These are phyloP conservation scores for Saccopteryx bilineata DNA, from an alignment of 2,113 vertebrate species.

Conservation along the genomic window DNA sequence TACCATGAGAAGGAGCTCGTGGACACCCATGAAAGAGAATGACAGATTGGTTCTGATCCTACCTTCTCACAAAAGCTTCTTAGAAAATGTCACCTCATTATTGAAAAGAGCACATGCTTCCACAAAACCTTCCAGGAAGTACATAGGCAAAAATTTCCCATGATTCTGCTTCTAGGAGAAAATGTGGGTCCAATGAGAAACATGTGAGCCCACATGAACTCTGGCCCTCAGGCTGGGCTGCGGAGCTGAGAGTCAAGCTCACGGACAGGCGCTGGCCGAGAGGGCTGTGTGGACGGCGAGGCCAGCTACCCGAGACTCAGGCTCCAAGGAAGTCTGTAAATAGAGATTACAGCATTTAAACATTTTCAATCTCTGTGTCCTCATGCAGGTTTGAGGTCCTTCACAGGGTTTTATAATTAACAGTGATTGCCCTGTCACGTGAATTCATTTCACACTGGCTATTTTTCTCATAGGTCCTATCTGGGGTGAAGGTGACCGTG, in stretches of 20 bases:
- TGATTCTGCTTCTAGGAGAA: slow-evolving; percentile 8
- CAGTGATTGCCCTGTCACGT: background rate
- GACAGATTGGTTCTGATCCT: background rate
- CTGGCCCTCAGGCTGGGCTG: too few species aligned
- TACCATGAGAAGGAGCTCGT: background rate
- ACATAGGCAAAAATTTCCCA: background rate
- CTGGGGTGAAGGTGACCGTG: background rate
- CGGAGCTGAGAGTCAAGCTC: background rate
- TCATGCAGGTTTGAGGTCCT: background rate
- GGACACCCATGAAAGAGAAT: background rate
- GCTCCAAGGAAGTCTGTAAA: background rate
- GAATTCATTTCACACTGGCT: background rate
- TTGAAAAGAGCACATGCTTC: background rate
- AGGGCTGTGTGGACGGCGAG: too few species aligned
- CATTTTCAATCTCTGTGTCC: background rate
- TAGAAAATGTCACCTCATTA: background rate
- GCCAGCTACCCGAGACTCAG: rapidly evolving
- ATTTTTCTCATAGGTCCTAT: slow-evolving; percentile 23
- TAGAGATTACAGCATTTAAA: background rate
- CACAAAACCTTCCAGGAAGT: background rate
- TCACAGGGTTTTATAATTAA: background rate
- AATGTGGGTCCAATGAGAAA: background rate
- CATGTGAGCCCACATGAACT: rapidly evolving
- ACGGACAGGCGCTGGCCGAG: background rate
- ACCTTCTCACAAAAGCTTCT: background rate